These are phyloP conservation scores for Hydropotes inermis DNA, from an alignment of 2,113 vertebrate genomes.

Conservation along the genomic window DNA sequence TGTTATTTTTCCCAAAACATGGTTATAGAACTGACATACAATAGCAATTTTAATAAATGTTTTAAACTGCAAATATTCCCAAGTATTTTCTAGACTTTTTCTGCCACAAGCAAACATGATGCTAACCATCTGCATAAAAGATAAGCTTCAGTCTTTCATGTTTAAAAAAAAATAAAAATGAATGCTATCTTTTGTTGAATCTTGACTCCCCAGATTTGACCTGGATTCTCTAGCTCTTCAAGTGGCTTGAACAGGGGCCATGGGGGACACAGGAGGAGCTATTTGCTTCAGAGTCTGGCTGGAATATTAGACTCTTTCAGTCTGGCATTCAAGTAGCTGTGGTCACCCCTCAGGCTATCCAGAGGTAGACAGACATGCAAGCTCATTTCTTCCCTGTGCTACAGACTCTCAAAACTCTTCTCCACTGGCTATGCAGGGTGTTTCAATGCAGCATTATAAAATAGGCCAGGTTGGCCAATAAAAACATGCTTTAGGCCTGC, in stretches of 20 bases:
- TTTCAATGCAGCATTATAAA: not conserved
- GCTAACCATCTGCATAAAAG: not conserved
- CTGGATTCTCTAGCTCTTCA: not conserved
- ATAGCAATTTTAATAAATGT: not conserved
- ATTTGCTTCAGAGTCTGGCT: not conserved
- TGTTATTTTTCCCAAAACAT: not conserved
- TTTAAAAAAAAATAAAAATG: not conserved
- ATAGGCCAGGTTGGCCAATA: not conserved
- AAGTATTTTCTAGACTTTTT: not conserved
- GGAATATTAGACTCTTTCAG: not conserved
- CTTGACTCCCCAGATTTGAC: not conserved
- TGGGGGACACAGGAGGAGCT: rapidly evolving
- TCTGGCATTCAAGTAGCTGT: not conserved
- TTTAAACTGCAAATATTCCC: not conserved
- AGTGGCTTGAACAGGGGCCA: not conserved
- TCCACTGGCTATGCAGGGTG: not conserved
- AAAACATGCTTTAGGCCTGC: too few relatives aligned
- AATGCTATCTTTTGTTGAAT: not conserved
- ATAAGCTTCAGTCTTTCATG: not conserved
- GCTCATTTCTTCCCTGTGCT: not conserved
- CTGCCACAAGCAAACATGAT: not conserved
- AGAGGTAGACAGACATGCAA: not conserved
- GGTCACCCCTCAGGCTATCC: not conserved
- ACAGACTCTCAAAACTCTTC: not conserved
- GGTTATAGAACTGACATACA: not conserved